phyloP scores from a whole-genome alignment of 2,113 vertebrate species.

The Prunella himalayana region DNA sequence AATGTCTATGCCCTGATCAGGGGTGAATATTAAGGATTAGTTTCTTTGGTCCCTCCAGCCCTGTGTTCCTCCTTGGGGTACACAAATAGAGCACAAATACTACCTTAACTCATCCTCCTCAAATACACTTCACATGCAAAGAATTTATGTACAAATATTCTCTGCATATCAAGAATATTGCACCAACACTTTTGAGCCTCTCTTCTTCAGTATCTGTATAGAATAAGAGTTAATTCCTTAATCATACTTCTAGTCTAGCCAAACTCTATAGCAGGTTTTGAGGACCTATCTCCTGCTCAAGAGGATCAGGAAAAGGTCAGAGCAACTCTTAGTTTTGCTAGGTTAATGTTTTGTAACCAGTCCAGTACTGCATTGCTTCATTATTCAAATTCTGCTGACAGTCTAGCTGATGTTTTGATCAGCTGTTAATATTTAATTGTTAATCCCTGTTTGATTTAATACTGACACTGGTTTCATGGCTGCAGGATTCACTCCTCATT shows the following conservation, averaged over 20 bases:
- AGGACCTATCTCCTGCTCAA: background rate
- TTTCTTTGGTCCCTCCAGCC: background rate
- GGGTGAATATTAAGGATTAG: background rate
- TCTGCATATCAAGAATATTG: background rate
- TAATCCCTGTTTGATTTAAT: constrained; percentile 9
- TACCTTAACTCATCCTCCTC: background rate
- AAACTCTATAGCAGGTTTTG: background rate
- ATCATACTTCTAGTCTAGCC: background rate
- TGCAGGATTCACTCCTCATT: background rate
- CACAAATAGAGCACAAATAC: background rate
- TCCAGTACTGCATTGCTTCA: background rate
- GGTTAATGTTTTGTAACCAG: background rate
- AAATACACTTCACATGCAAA: background rate
- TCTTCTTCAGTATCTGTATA: background rate
- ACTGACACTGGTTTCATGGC: background rate
- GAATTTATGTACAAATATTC: background rate
- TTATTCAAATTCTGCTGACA: background rate
- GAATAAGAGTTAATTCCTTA: background rate
- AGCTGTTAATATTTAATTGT: constrained; percentile 25
- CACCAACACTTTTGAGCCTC: background rate
- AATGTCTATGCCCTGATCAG: background rate
- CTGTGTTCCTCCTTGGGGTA: background rate
- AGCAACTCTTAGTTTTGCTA: background rate
- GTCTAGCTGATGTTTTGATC: constrained; percentile 15
- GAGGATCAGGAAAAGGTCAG: background rate